Evolutionary conservation across 2,888 invertebrate species (phyloP).

Genomic region (Leptodirus hochenwartii): DNA sequence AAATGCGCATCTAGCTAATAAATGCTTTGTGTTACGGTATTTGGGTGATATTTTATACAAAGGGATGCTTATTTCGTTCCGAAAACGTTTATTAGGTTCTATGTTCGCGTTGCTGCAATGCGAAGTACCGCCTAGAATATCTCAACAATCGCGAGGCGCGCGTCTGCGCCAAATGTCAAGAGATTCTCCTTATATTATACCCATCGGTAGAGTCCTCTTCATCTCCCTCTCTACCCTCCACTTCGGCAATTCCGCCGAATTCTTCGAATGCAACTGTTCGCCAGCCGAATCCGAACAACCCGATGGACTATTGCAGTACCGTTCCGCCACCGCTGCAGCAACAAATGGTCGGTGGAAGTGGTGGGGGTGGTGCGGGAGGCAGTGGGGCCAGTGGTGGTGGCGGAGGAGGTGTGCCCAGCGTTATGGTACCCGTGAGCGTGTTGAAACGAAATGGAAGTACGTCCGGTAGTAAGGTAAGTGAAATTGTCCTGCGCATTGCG

Average conservation of each 20-base stretch:
- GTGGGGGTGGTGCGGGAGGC: too few relatives aligned
- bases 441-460: conserved; percentile 57
- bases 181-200: too few relatives aligned
- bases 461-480: not conserved
- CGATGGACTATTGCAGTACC: conserved; percentile 72
- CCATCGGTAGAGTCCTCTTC: too few relatives aligned
- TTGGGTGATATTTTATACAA: too few relatives aligned
- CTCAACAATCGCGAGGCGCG: conserved; percentile 59
- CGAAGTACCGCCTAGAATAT: conserved; percentile 52
- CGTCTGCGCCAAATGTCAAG: conserved; percentile 56
- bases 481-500: conserved; percentile 4
- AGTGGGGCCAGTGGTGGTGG: conserved; percentile 31
- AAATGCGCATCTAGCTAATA: too few relatives aligned
- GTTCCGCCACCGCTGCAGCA: conserved; percentile 63
- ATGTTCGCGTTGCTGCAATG: conserved; percentile 59
- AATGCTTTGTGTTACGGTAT: too few relatives aligned
- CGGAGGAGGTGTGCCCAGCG: conserved; percentile 40
- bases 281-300: conserved; percentile 68
- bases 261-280: conserved; percentile 26
- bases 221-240: conserved; percentile 16
- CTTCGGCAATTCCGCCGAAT: too few relatives aligned
- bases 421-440: conserved; percentile 75
- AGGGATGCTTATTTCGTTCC: too few relatives aligned
- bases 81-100: conserved; percentile 48
- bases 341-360: too few relatives aligned